A percentile compares a stretch with the other conserved stretches of the same genome.
Conservation (phyloP, 1,140 invertebrate genomes). For the Lordiphosa mommai region DNA sequence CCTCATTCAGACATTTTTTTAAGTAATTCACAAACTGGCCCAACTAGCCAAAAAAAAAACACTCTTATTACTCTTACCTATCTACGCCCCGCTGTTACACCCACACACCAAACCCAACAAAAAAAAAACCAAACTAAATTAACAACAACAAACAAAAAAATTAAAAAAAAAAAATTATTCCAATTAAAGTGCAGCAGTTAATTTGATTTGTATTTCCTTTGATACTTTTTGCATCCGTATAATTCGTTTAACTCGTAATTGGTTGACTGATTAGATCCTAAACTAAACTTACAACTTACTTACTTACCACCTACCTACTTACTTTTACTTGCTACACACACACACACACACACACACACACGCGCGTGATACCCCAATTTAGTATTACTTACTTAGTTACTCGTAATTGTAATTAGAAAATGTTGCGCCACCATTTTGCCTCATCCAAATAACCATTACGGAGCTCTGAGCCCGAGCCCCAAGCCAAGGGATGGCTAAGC, state of each 20-base stretch:
- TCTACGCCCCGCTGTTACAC: no score
- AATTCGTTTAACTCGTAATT: constrained; percentile 41
- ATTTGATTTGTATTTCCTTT: constrained; percentile 27
- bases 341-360: constrained; percentile 19
- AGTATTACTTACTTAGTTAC: constrained; percentile 9
- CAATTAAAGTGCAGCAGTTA: constrained; percentile 33
- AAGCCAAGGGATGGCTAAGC: no score
- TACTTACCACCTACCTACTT: constrained; percentile 29
- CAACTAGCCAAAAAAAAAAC: constrained; percentile 29
- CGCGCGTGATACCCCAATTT: background rate
- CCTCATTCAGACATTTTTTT: no score
- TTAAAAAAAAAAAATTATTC: constrained; percentile 9
- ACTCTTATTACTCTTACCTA: background rate
- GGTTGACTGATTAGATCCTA: constrained; percentile 54
- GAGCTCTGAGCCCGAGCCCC: no score
- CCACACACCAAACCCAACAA: background rate
- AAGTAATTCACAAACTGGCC: constrained; percentile 14
- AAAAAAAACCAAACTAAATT: constrained; percentile 32
- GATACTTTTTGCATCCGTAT: constrained; percentile 32
- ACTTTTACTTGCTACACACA: constrained; percentile 33
- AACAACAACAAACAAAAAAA: constrained; percentile 16
- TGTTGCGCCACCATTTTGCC: background rate
- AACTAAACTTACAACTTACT: constrained; percentile 19
- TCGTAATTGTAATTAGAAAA: constrained; percentile 6
- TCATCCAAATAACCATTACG: background rate